phyloP scores from a whole-genome alignment of 1,140 invertebrate species.

The Arctopsyche grandis region DNA sequence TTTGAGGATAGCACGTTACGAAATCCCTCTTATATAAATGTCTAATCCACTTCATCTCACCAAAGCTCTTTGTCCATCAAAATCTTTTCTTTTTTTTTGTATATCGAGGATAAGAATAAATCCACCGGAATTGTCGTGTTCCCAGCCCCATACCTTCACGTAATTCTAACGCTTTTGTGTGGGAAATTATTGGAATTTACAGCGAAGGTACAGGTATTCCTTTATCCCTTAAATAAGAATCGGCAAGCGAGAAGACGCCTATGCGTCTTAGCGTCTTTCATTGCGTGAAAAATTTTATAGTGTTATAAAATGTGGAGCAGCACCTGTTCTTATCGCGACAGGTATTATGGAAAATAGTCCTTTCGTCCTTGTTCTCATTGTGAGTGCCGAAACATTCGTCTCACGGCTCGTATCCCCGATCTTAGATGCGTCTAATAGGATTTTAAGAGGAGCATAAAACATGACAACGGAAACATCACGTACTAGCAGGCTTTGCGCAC shows the following conservation, averaged over 20 bases:
- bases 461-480: constrained; percentile 20
- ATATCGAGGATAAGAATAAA: constrained; percentile 1
- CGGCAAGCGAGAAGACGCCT: neutral
- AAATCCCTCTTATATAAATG: constrained; percentile 3
- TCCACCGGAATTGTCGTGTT: neutral
- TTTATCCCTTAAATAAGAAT: neutral
- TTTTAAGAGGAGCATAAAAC: constrained; percentile 37
- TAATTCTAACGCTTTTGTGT: constrained; percentile 11
- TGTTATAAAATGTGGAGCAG: constrained; percentile 22
- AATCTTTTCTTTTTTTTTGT: neutral
- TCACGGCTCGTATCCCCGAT: constrained; percentile 12
- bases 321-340: neutral
- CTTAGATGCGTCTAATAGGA: constrained; percentile 32
- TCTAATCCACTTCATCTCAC: constrained; percentile 20
- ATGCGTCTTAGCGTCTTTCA: constrained; percentile 1
- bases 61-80: constrained; percentile 21
- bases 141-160: constrained; percentile 23
- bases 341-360: constrained; percentile 26
- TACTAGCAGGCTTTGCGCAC: too few species aligned
- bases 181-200: constrained; percentile 39
- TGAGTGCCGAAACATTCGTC: constrained; percentile 12
- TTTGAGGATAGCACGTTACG: neutral
- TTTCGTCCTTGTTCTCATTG: neutral
- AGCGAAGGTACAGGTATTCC: constrained; percentile 5
- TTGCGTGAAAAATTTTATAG: constrained; percentile 28